Base-by-base conservation (phyloP, 2,888 invertebrate species). In the Ganaspis brasiliensis region DNA sequence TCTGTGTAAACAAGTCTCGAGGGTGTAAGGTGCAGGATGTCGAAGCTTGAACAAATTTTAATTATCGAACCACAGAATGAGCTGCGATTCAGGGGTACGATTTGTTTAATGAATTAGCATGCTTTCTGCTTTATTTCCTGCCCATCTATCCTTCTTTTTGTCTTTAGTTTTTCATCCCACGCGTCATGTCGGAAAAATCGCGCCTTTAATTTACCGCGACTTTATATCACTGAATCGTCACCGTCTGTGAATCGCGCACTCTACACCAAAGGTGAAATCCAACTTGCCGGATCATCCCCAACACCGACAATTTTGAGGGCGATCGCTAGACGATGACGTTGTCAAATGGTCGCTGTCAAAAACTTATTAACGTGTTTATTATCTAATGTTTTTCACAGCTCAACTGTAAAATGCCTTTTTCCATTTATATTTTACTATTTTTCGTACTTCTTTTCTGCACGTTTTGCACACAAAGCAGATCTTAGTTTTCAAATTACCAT, bases 61-160 rank as follows among this genome's bases (percentile, higher is more conserved):
- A 93, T 94, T 91, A 96, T 98, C 94, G 96, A 97, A 90, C 98
- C 98, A 87, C 95, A 95, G 93, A 94, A 94, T 92, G 98, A 97
- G 93, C 94, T 98, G 89, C 96, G 95, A 93, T 98, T 98, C 93
- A 94, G 95, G 94, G 97, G 98, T 97, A 93, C 95, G 95, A 92
- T 77, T 37, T 40, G 1, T 67, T 45, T 67, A 67, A 67, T n/a
- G 45, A 72, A 74, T 52, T 74, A 8, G 52, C 49, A 55, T 72
- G 71, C 49, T 52, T 55, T 21, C 52, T 49, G 16, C 35, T 21
- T 9, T 1, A 3, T 21, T 40, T 2, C 45, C 59, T 19, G n/a
- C 63, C 19, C 26, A 21, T 6, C 49, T 16, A 45, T 49, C 1
- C 1, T 19, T 19, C 19, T 19, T 52, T 52, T 19, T 9, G n/a